Conservation (phyloP, 2,888 invertebrate genomes). For the Cephus rjabovi region DNA sequence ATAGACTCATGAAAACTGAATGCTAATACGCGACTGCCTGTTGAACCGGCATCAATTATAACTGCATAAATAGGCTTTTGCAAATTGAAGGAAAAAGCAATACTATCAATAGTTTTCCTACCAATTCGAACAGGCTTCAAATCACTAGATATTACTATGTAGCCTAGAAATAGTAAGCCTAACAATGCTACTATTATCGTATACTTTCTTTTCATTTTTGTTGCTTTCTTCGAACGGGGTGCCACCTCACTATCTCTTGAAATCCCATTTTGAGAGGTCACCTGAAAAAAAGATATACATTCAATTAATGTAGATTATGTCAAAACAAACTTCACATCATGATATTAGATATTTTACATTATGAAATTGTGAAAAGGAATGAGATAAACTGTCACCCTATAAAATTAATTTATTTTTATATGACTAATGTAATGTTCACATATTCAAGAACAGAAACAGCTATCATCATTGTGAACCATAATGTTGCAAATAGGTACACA, state of each 20-base stretch:
- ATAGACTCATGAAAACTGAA: conserved; percentile 84
- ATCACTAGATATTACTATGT: conserved; percentile 55
- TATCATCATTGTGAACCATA: background rate
- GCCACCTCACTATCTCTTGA: conserved; percentile 30
- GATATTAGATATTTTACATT: background rate
- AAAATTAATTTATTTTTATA: background rate
- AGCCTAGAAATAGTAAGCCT: conserved; percentile 49
- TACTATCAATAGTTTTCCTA: conserved; percentile 73
- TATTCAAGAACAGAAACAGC: background rate
- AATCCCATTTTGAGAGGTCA: conserved; percentile 39
- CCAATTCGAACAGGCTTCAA: conserved; percentile 52
- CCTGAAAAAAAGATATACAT: conserved; percentile 28
- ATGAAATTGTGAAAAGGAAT: background rate
- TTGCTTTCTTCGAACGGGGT: conserved; percentile 41
- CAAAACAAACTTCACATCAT: background rate
- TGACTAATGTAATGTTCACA: background rate
- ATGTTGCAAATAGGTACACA: background rate
- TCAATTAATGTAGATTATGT: background rate
- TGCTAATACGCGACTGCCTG: conserved; percentile 87
- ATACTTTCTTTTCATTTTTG: conserved; percentile 35
- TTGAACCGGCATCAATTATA: conserved; percentile 94
- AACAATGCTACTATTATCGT: conserved; percentile 39
- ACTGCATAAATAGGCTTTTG: conserved; percentile 82
- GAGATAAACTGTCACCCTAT: background rate
- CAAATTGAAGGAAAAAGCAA: conserved; percentile 80